phyloP scores from a whole-genome alignment of 2,888 invertebrate genomes.

The Crioceris asparagi region DNA sequence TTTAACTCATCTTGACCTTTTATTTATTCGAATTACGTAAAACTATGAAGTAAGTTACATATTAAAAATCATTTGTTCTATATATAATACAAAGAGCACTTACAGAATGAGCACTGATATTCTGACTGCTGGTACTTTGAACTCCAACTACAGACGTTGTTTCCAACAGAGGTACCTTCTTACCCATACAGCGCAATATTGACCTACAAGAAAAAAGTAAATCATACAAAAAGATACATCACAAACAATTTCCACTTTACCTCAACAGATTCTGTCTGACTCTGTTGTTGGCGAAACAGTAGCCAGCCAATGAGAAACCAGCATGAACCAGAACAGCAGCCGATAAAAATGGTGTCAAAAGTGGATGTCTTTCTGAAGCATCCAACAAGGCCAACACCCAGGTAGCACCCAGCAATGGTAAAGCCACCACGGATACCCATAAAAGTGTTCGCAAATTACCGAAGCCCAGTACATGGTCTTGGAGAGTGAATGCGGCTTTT shows the following conservation, averaged over 20 bases:
- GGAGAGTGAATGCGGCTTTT: conserved; percentile 80
- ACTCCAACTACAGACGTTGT: conserved; percentile 54
- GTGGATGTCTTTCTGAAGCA: conserved; percentile 61
- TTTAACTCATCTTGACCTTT: no score
- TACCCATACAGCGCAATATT: conserved; percentile 65
- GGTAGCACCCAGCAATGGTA: conserved; percentile 72
- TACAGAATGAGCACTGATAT: conserved; percentile 54
- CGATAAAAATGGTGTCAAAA: conserved; percentile 67
- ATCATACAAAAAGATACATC: no score
- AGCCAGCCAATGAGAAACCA: conserved; percentile 72
- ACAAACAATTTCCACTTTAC: no score
- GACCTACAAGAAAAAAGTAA: conserved; percentile 40
- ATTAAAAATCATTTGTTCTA: no score
- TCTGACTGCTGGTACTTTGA: conserved; percentile 65
- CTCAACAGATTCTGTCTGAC: conserved; percentile 64
- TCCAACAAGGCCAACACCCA: conserved; percentile 79
- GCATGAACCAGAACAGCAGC: conserved; percentile 70
- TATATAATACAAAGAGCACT: conserved; percentile 18
- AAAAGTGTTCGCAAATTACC: conserved; percentile 66
- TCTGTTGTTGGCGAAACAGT: conserved; percentile 77
- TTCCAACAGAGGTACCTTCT: conserved; percentile 69
- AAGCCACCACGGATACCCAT: conserved; percentile 76
- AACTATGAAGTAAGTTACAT: no score
- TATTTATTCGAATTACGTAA: no score
- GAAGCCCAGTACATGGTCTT: conserved; percentile 82